A percentile compares a stretch with the other conserved stretches of the same genome.
Conservation (phyloP, 2,113 vertebrate genomes). For the Capra hircus region DNA sequence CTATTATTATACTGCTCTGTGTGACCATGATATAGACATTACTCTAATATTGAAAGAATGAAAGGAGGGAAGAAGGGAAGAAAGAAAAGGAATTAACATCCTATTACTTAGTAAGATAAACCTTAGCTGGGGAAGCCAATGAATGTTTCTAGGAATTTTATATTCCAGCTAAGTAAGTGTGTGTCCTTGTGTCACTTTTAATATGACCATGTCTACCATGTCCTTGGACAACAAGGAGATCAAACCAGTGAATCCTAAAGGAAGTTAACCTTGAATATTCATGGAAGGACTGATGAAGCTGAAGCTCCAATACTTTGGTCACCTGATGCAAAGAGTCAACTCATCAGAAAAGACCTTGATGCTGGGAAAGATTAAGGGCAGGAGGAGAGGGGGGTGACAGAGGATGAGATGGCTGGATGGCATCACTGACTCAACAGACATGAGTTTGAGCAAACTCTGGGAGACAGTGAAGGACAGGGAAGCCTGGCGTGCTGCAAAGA, state of each 20-base stretch:
- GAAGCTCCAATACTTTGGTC: neutral
- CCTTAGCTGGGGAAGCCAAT: neutral
- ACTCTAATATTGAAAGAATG: neutral
- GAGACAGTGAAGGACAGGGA: neutral
- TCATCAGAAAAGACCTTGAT: neutral
- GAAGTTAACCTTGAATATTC: neutral
- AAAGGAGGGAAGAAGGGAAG: neutral
- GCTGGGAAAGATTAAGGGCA: neutral
- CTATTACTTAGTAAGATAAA: neutral
- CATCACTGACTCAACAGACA: neutral
- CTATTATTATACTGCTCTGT: neutral
- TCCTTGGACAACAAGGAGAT: neutral
- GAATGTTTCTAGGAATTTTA: neutral
- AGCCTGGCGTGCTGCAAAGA: neutral
- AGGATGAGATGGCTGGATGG: neutral
- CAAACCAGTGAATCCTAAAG: neutral
- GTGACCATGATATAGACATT: neutral
- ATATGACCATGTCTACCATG: neutral
- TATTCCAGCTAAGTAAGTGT: neutral
- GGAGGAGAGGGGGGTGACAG: neutral
- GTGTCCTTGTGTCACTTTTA: neutral
- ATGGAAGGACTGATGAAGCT: neutral
- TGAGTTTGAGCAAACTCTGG: neutral
- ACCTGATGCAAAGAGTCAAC: fast-evolving
- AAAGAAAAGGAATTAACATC: neutral